phyloP scores from a whole-genome alignment of 2,797 vertebrate genomes.

The Taeniopygia guttata region DNA sequence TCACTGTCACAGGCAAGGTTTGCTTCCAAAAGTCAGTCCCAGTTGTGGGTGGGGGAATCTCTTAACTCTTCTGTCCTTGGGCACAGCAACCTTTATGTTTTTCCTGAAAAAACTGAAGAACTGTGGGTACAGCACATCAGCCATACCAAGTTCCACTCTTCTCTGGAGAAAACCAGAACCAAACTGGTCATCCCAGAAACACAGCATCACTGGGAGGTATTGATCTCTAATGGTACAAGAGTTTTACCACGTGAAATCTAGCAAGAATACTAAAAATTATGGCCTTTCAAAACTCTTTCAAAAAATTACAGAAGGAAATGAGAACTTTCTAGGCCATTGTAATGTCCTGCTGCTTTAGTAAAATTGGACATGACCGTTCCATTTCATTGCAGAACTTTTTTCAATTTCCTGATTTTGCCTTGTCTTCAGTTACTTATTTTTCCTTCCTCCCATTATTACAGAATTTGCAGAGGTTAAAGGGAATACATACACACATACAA shows the following conservation, averaged over 20 bases:
- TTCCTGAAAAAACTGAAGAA: neutral
- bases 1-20: neutral
- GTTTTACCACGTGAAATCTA: neutral
- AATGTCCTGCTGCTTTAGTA: neutral
- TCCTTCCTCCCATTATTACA: neutral
- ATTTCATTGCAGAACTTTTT: neutral
- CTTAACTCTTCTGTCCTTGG: neutral
- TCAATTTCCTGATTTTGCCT: neutral
- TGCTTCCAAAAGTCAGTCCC: neutral
- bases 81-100: neutral
- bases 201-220: neutral
- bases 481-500: neutral
- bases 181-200: neutral
- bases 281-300: neutral
- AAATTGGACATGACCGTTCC: neutral
- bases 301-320: constrained; percentile 18
- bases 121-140: neutral
- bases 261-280: neutral
- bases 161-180: neutral
- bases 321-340: neutral
- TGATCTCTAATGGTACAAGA: neutral
- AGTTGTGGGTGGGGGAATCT: neutral
- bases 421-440: neutral
- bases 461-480: neutral
- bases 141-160: neutral